A percentile compares a stretch with the other conserved stretches of the same genome.
Evolutionary conservation across 2,888 invertebrate species (phyloP).

Genomic region (Agrochola macilenta): DNA sequence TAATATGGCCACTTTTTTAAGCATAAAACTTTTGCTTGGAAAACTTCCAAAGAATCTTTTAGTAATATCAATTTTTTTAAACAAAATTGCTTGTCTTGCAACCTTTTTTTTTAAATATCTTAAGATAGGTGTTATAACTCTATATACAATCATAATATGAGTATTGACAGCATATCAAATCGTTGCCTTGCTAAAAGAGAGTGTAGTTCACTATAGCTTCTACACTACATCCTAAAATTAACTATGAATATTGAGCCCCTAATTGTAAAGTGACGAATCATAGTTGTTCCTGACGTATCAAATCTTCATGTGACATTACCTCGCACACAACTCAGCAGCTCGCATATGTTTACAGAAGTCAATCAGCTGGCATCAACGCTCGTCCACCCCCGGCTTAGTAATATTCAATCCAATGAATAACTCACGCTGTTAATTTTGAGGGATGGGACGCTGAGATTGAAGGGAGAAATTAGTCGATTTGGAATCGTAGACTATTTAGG

Average conservation of each 20-base stretch:
- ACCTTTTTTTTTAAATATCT: not conserved
- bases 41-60: constrained; percentile 37
- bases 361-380: constrained; percentile 69
- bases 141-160: not conserved
- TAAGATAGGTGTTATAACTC: not conserved
- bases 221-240: not conserved
- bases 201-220: not conserved
- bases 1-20: constrained; percentile 3
- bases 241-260: not conserved
- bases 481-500: not conserved
- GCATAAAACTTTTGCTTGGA: constrained; percentile 30
- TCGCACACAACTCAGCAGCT: constrained; percentile 14
- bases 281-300: constrained; percentile 13
- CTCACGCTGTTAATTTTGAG: constrained; percentile 68
- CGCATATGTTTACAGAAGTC: constrained; percentile 64
- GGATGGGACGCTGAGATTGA: not conserved
- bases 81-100: not conserved
- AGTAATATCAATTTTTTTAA: constrained; percentile 15
- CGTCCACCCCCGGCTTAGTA: constrained; percentile 57
- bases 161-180: not conserved
- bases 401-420: constrained; percentile 70
- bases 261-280: not conserved
- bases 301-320: constrained; percentile 23
- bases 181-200: not conserved
- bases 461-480: constrained; percentile 16